Percentiles rank a stretch among this genome's conserved stretches.
Conservation (phyloP, 2,113 vertebrate genomes). For the Phocoena sinus region DNA sequence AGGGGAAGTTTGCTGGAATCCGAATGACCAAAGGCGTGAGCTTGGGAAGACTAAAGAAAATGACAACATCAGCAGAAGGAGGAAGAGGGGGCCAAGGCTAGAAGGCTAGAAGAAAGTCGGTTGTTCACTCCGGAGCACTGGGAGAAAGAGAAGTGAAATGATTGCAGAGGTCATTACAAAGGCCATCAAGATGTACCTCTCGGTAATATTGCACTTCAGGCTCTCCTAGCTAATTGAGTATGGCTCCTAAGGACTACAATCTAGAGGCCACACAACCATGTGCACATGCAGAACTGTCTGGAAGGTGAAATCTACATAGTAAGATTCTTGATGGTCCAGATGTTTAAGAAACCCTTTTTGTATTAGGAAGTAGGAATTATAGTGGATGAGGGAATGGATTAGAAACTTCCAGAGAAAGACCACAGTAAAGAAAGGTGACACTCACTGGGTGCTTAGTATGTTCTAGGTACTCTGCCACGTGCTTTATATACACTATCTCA, state of each 20-base stretch:
- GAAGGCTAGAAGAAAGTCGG: neutral
- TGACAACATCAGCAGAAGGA: neutral
- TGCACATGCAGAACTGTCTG: neutral
- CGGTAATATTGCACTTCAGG: neutral
- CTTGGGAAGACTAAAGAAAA: neutral
- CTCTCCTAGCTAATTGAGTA: neutral
- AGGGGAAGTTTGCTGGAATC: neutral
- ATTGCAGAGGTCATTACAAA: neutral
- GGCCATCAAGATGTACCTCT: neutral
- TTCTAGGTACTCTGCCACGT: neutral
- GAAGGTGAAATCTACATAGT: neutral
- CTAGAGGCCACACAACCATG: neutral
- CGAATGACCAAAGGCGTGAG: neutral
- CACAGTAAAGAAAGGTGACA: neutral
- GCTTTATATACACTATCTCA: neutral
- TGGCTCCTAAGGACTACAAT: neutral
- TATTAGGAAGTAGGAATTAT: neutral
- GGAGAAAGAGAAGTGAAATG: neutral
- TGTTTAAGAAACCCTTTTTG: neutral
- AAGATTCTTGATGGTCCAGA: neutral
- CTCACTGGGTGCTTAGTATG: neutral
- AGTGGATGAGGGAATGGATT: neutral
- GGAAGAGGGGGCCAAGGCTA: rapidly evolving
- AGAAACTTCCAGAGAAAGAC: neutral
- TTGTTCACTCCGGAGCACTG: neutral